Base-by-base conservation (phyloP, 2,797 vertebrate genomes). In the Sorex maritimensis region DNA sequence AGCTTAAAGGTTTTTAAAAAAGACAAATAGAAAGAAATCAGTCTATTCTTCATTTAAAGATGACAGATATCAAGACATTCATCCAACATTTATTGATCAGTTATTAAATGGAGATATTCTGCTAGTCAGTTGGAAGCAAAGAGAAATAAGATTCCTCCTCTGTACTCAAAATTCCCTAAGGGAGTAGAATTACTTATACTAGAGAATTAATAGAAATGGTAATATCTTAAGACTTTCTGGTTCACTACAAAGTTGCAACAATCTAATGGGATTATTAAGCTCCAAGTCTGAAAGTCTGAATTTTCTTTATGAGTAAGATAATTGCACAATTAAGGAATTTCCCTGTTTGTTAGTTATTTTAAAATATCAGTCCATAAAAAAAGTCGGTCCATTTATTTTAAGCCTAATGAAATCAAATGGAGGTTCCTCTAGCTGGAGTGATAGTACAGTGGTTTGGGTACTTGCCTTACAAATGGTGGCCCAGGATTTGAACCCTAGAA, bases 271-370 rank as follows among this genome's bases (percentile, higher is more conserved):
- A 58, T 34, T 80, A 65, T 75, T 77, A 75, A 95, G 83, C 24
- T 19, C 4, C 63, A 92, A 80, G 67, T 58, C 74, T 63, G 52
- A 4, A 52, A 80, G 67, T 58, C 74, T 63, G 52, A 4, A 52
- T 80, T 87, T 94, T 87, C 69, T 82, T 90, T 41, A 63, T 19
- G n/a, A 87, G 82, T 46, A 86, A 41, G 23, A 69, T 81, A 91
- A 87, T 49, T 91, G 28, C 46, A 41, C 49, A 93, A 77, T 78
- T 49, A 88, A 94, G 21, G 41, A 79, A 86, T n/a, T 81, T 65
- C 26, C 21, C 87, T 90, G 26, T 78, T 90, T 95, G 72, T 58
- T 49, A 84, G 75, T 52, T 82, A 41, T 69, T 89, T 92, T 87
- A 46, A 91, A 93, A 67, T 90, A 34, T 82, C 30, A 13, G 10